Evolutionary conservation across 2,888 invertebrate species (phyloP).

Genomic region (Matsumyia berberina): DNA sequence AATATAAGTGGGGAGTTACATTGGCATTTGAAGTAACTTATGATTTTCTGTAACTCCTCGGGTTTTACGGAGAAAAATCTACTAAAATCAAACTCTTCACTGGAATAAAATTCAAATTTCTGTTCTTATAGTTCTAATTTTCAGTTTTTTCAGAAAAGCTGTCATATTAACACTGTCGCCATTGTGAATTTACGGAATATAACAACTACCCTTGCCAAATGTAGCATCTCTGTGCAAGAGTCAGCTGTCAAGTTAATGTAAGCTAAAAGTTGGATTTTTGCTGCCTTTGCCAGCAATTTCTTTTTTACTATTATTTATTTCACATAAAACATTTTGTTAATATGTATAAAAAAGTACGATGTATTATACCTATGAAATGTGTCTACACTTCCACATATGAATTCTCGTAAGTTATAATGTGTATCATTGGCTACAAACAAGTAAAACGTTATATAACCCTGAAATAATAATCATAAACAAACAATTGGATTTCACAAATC

Average conservation of each 20-base stretch:
- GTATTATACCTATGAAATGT: slow-evolving; percentile 34
- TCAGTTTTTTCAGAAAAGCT: not conserved
- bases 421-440: not conserved
- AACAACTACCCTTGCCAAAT: not conserved
- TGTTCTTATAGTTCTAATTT: not conserved
- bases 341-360: slow-evolving; percentile 69
- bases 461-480: slow-evolving; percentile 41
- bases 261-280: slow-evolving; percentile 22
- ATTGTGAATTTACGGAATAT: slow-evolving; percentile 8
- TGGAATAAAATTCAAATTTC: not conserved
- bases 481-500: slow-evolving; percentile 7
- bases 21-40: not conserved
- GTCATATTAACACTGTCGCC: not conserved
- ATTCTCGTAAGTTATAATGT: slow-evolving; percentile 65
- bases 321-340: slow-evolving; percentile 14
- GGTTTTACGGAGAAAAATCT: too few species aligned
- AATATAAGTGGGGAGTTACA: not conserved
- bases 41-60: too few species aligned
- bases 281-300: slow-evolving; percentile 13
- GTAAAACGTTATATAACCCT: slow-evolving; percentile 55
- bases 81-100: too few species aligned
- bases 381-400: slow-evolving; percentile 36
- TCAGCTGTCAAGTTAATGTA: slow-evolving; percentile 58
- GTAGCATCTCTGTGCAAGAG: not conserved
- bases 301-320: slow-evolving; percentile 10